Base-by-base conservation (phyloP, 2,113 vertebrate species). In the Alethe castanea region DNA sequence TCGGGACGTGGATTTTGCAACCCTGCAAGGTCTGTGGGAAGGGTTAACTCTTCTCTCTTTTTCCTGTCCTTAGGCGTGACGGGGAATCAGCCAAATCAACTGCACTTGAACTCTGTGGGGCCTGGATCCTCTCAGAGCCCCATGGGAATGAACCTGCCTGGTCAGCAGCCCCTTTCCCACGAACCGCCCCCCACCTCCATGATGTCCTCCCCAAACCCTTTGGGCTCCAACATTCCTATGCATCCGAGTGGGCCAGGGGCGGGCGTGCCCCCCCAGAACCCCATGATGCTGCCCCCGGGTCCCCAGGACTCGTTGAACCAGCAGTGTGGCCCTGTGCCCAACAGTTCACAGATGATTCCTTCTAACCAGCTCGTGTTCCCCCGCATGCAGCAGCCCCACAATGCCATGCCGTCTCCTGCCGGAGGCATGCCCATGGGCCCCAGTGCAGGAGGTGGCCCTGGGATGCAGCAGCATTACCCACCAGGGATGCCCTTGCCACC, bases 131-230 rank as follows among this genome's bases (percentile, higher is more conserved):
- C 98, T 38, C 99, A 99, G 95, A 99, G 99, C 95, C 99, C 99
- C 38, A 98, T 99, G 98, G 98, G 98, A 88, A 98, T 99, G 97
- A 97, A 98, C 86, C 97, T 98, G 84, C 98, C 99, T 76, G 98
- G 98, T 95, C 99, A 98, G 96, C 98, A 98, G 79, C 98, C 98
- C 78, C 98, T 99, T 81, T 98, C 99, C 61, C 99, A 99, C 0
- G 99, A 99, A 24, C 97, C 98, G 0, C 97, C 98, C 50, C 97
- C 98, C 2, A 97, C 98, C 18, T 92, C 99, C 64, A 98, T 98
- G 97, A 96, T 99, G 92, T 98, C 98, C 86, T 99, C 99, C 50
- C 98, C 99, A 1, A 99, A 98, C 91, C 98, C 98, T 28, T 98
- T 99, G 98, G 97, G 98, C 89, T 95, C 98, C 97, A 98, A 98